phyloP scores from a whole-genome alignment of 2,797 vertebrate species.

The Hozukius guyotensis region DNA sequence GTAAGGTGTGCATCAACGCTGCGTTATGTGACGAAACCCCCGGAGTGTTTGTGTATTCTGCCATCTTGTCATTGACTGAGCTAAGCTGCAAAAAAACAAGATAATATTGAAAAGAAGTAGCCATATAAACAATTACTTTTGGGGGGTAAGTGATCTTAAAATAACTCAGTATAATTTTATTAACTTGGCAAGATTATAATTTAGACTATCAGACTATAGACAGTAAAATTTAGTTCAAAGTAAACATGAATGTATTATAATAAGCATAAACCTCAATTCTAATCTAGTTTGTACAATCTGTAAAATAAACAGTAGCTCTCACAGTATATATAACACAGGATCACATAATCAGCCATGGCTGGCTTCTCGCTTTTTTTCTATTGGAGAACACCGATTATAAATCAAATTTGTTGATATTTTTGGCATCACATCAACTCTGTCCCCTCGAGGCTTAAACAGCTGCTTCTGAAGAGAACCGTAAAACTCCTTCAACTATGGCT shows the following conservation, averaged over 20 bases:
- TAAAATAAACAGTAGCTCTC: not conserved
- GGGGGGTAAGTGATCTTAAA: not conserved
- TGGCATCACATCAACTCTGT: not conserved
- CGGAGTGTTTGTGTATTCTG: conserved; percentile 89
- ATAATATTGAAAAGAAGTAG: not conserved
- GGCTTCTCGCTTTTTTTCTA: not conserved
- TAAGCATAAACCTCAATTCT: not conserved
- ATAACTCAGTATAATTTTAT: not conserved
- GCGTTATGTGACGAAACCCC: conserved; percentile 89
- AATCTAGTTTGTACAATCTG: not conserved
- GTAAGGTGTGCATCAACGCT: conserved; percentile 94
- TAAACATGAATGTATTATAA: not conserved
- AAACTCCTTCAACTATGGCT: not conserved
- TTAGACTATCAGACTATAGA: not conserved
- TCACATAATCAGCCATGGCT: not conserved
- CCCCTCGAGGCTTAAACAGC: not conserved
- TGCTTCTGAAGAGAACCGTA: not conserved
- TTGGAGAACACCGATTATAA: not conserved
- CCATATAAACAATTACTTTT: not conserved
- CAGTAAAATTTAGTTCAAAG: not conserved
- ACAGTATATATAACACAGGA: not conserved
- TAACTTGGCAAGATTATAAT: not conserved
- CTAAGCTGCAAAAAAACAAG: conserved; percentile 82
- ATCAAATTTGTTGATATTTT: not conserved
- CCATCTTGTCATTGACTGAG: conserved; percentile 94